Conservation (phyloP, 2,113 vertebrate species). For the Pseudopipra pipra region DNA sequence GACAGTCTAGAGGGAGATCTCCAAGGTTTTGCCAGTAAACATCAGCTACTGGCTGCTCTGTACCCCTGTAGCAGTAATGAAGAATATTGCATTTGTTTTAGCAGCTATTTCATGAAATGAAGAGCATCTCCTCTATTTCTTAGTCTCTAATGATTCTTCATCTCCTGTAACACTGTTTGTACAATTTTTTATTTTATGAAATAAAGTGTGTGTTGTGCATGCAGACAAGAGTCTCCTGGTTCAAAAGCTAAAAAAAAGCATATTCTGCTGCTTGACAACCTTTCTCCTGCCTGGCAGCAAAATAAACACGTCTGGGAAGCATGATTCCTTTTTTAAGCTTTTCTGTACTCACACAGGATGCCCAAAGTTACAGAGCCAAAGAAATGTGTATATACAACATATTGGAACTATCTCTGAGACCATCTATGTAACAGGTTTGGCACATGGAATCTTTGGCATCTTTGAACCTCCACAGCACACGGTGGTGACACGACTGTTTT, state of each 20-base stretch:
- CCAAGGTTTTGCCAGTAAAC: background rate
- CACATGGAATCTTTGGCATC: background rate
- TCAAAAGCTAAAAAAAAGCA: background rate
- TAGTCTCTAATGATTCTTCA: background rate
- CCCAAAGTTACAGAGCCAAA: background rate
- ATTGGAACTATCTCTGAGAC: background rate
- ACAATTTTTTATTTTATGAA: background rate
- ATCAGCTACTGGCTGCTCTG: background rate
- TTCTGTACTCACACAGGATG: rapidly evolving
- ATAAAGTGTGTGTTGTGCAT: background rate
- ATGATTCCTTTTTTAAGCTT: background rate
- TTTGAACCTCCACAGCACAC: background rate
- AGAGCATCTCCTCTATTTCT: background rate
- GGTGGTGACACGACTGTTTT: background rate
- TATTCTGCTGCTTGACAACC: background rate
- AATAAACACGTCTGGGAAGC: background rate
- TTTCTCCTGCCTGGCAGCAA: background rate
- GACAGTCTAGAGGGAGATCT: background rate
- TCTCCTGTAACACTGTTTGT: background rate
- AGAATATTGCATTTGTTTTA: background rate
- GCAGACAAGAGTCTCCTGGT: background rate
- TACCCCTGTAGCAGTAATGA: background rate
- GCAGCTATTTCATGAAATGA: background rate
- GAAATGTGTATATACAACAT: background rate
- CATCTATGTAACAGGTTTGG: background rate